These are phyloP conservation scores for Drosophila picticornis DNA, from an alignment of 2,888 invertebrate species.

Conservation along the genomic window DNA sequence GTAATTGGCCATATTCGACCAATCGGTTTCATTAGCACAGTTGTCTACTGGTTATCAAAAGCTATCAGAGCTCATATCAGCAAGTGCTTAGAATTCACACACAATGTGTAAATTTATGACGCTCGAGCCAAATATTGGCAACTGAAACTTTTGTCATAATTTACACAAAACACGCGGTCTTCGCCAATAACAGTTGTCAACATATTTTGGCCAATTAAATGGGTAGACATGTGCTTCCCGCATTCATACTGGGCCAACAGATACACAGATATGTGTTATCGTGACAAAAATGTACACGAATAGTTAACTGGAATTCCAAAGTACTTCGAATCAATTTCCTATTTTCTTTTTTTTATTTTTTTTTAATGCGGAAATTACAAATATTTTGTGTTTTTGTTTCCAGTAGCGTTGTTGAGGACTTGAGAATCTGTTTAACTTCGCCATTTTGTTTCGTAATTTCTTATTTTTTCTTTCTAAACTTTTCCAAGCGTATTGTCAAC, in stretches of 20 bases:
- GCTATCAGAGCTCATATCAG: constrained; percentile 24
- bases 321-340: constrained; percentile 1
- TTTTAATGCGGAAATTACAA: neutral
- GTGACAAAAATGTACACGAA: neutral
- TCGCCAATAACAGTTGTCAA: constrained; percentile 13
- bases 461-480: constrained; percentile 15
- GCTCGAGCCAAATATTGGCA: constrained; percentile 3
- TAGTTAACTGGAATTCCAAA: constrained; percentile 7
- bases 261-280: constrained; percentile 14
- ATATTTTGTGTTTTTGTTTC: neutral
- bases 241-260: constrained; percentile 1
- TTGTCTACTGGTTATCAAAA: constrained; percentile 38
- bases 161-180: constrained; percentile 20
- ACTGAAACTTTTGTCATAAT: constrained; percentile 11
- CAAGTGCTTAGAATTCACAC: constrained; percentile 25
- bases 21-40: constrained; percentile 35
- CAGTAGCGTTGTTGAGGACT: neutral
- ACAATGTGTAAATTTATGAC: constrained; percentile 45
- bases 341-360: neutral
- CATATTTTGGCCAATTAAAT: constrained; percentile 17
- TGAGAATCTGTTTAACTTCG: constrained; percentile 9
- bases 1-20: constrained; percentile 38
- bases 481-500: constrained; percentile 5
- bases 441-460: constrained; percentile 14
- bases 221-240: constrained; percentile 15